Percentiles rank a stretch among this genome's conserved stretches.
Evolutionary conservation across 2,888 invertebrate genomes (phyloP).

Genomic region (Tipula unca): DNA sequence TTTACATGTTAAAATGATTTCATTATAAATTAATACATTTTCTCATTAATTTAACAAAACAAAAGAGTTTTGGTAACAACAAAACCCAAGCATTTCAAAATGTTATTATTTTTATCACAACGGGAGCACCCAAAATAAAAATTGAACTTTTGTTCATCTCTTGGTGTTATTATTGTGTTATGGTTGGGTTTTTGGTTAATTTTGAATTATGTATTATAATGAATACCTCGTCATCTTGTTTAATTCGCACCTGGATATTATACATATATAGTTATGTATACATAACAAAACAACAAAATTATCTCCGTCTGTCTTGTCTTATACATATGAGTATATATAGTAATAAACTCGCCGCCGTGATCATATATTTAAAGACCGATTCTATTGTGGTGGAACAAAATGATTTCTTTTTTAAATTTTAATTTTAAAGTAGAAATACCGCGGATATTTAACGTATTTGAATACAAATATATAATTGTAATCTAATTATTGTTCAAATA

Average conservation of each 20-base stretch:
- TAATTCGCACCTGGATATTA: conserved; percentile 15
- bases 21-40: neutral
- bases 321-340: too few species aligned
- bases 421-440: neutral
- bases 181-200: neutral
- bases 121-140: neutral
- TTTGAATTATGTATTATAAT: neutral
- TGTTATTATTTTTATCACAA: neutral
- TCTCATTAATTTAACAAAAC: neutral
- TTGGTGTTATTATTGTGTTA: neutral
- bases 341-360: too few species aligned
- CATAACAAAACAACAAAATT: neutral
- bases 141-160: neutral
- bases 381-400: neutral
- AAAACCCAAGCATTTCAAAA: neutral
- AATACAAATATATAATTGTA: neutral
- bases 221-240: conserved; percentile 14
- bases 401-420: neutral
- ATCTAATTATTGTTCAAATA: neutral
- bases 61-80: neutral
- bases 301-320: neutral
- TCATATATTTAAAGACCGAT: neutral
- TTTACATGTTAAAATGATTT: neutral
- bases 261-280: too few species aligned
- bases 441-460: neutral